Evolutionary conservation across 2,888 invertebrate species (phyloP).

Genomic region (Microdon myrmicae): DNA sequence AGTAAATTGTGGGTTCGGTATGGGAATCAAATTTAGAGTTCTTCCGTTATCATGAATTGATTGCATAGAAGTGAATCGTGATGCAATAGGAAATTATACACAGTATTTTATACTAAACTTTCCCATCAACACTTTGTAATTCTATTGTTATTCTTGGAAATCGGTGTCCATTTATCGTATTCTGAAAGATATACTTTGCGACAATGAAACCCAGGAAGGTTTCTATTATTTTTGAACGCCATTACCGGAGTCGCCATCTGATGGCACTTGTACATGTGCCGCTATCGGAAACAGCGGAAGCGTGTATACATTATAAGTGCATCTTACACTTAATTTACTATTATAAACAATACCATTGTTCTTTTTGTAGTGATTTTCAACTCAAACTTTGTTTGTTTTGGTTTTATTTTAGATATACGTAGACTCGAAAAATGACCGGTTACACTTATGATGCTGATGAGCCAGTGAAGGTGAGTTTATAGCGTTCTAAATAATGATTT

Average conservation of each 20-base stretch:
- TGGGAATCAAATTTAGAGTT: no score
- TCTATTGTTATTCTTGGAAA: constrained; percentile 40
- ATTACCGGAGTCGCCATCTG: neutral
- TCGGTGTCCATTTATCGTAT: constrained; percentile 26
- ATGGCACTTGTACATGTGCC: neutral
- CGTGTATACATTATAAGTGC: no score
- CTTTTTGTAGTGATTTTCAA: constrained; percentile 2
- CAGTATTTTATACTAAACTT: constrained; percentile 11
- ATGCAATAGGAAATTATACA: constrained; percentile 12
- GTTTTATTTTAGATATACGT: constrained; percentile 35
- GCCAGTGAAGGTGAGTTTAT: constrained; percentile 48
- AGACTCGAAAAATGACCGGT: constrained; percentile 49
- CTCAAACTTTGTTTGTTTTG: constrained; percentile 11
- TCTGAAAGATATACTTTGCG: constrained; percentile 12
- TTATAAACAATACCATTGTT: constrained; percentile 36
- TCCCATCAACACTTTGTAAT: constrained; percentile 43
- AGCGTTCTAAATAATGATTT: constrained; percentile 33
- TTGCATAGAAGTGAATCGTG: no score
- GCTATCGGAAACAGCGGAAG: no score
- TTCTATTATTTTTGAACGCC: constrained; percentile 15
- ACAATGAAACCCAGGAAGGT: constrained; percentile 9
- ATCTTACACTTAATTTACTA: constrained; percentile 24
- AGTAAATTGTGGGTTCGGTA: no score
- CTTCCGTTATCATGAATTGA: no score
- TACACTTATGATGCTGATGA: constrained; percentile 49